Evolutionary conservation across 2,888 invertebrate species (phyloP).

Genomic region (Eupsilia transversa): DNA sequence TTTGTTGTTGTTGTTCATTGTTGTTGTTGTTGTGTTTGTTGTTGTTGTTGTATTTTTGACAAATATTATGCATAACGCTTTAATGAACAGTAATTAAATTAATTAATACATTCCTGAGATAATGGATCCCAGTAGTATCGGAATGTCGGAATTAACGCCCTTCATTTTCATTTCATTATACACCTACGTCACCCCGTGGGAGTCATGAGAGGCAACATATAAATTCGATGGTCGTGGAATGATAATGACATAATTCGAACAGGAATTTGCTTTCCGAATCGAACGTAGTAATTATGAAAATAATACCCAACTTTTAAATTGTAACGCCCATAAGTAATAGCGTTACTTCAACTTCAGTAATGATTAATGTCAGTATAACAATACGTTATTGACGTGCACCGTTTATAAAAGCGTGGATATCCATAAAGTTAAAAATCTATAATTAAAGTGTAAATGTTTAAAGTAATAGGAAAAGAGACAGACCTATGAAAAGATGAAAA

Average conservation of each 20-base stretch:
- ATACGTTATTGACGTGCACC: neutral
- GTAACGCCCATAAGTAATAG: neutral
- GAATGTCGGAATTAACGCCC: slow-evolving; percentile 21
- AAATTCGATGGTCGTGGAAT: slow-evolving; percentile 30
- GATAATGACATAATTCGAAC: slow-evolving; percentile 2
- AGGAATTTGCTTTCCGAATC: slow-evolving; percentile 1
- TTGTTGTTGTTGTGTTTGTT: no score
- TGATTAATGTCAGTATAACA: no score
- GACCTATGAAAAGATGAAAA: neutral
- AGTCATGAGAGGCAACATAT: slow-evolving; percentile 26
- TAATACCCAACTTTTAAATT: neutral
- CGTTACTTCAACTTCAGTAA: no score
- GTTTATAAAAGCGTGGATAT: neutral
- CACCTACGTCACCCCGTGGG: slow-evolving; percentile 22
- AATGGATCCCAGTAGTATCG: slow-evolving; percentile 47
- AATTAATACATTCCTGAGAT: slow-evolving; percentile 29
- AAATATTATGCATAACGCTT: neutral
- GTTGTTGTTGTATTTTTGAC: no score
- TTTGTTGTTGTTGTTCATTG: no score
- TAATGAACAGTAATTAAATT: slow-evolving; percentile 18
- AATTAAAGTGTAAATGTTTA: neutral
- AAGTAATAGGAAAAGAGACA: neutral
- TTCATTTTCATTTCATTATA: slow-evolving; percentile 41
- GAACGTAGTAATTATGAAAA: slow-evolving; percentile 8
- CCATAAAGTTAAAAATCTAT: no score